Base-by-base conservation (phyloP, 2,888 invertebrate species). In the Blastobasis adustella region DNA sequence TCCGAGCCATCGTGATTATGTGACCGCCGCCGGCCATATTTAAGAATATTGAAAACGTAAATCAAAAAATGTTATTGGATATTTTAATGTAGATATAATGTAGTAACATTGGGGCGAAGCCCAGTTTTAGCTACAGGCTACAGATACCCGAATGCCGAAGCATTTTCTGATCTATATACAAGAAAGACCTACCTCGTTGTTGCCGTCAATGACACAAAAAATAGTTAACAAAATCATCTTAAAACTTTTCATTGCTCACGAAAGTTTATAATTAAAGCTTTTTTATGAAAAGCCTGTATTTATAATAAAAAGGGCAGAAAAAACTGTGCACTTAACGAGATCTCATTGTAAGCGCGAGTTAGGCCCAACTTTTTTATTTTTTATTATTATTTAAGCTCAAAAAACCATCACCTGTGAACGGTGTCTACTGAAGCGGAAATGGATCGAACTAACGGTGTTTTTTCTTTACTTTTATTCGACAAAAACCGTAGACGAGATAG, bases 401-500 rank as follows among this genome's bases (percentile, higher is more conserved):
- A 75, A 78, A 80, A 76, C 67, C 77, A 76, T 81, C 84, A 86
- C 84, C 84, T 83, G 84, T 85, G 81, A 70, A 75, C 78, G 76
- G 69, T 70, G 82, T 70, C 79, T 77, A 84, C 75, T 79, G 75
- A 74, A 75, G 85, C 86, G 85, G 85, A 87, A 87, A 87, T 76
- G 79, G 76, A 82, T 80, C 74, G 75, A 76, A 68, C 76, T 87
- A 87, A 86, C 87, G 86, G 85, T 61, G 73, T 76, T 82, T 79
- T 84, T 74, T 68, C 64, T 71, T 66, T 61, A 65, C 71, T 76
- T 73, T 74, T 75, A 73, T 73, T 66, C 67, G 60, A 82, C 76
- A 86, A 83, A 84, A 81, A 82, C 73, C 65, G 61, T 71, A 64
- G 76, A 80, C 76, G 73, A 76, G 82, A 85, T 82, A 79, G 71